Conservation (phyloP, 2,797 vertebrate genomes). For the Hafferia zeledoni region DNA sequence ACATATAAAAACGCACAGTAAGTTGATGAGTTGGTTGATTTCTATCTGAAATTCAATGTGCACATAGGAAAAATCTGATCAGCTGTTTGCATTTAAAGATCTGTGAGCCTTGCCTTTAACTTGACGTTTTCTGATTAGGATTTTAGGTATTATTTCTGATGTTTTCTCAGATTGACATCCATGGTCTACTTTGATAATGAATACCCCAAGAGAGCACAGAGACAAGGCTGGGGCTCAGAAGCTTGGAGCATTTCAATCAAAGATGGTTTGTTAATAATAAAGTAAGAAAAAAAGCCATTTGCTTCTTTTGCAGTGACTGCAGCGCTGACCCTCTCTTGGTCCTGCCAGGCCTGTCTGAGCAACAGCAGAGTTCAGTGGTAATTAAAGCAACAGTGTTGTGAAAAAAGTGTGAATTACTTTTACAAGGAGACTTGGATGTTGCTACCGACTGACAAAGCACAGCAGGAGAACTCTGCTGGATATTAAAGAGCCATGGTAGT, state of each 20-base stretch:
- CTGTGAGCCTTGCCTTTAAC: slow-evolving; percentile 32
- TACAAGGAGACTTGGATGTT: slow-evolving; percentile 81
- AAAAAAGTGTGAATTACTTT: slow-evolving; percentile 87
- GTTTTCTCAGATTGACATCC: slow-evolving; percentile 58
- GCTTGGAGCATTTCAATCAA: slow-evolving; percentile 81
- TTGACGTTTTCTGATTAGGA: slow-evolving; percentile 68
- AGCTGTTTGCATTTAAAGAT: slow-evolving; percentile 49
- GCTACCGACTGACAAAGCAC: slow-evolving; percentile 82
- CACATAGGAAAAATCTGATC: slow-evolving; percentile 15
- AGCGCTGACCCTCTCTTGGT: slow-evolving; percentile 76
- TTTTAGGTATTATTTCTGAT: slow-evolving; percentile 63
- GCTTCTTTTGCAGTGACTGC: slow-evolving; percentile 78
- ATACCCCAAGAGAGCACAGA: slow-evolving; percentile 80
- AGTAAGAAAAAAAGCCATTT: slow-evolving; percentile 78
- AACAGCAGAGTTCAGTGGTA: slow-evolving; percentile 84
- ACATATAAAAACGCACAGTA: not conserved
- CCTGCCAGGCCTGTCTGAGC: slow-evolving; percentile 82
- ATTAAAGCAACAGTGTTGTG: slow-evolving; percentile 85
- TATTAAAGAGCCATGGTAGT: slow-evolving; percentile 80
- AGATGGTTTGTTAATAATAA: slow-evolving; percentile 81
- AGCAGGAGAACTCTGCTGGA: slow-evolving; percentile 81
- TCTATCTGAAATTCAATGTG: slow-evolving; percentile 29
- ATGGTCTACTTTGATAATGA: slow-evolving; percentile 84
- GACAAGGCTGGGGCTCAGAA: slow-evolving; percentile 78
- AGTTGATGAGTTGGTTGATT: not conserved